A percentile compares a stretch with the other conserved stretches of the same genome.
These are phyloP conservation scores for Nymphalis io DNA, from an alignment of 1,140 invertebrate genomes.

Conservation along the genomic window DNA sequence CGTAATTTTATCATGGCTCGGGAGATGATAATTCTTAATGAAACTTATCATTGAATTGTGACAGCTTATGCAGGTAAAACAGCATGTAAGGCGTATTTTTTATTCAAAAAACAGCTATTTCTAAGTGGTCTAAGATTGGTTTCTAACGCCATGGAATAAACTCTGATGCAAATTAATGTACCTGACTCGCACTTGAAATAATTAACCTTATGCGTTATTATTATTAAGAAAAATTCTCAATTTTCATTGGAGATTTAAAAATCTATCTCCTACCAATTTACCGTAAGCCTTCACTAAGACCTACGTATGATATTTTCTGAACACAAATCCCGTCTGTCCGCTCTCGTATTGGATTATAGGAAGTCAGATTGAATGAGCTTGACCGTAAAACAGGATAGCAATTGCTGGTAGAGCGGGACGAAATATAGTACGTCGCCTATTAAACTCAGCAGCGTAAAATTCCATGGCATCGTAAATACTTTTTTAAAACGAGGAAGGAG, in stretches of 20 bases:
- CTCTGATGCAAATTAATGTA: no score
- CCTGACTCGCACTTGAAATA: not conserved
- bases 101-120: no score
- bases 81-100: no score
- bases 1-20: no score
- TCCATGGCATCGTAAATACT: slow-evolving; percentile 72
- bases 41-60: no score
- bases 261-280: slow-evolving; percentile 50
- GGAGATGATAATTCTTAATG: no score
- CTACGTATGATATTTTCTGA: slow-evolving; percentile 58
- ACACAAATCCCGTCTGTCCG: slow-evolving; percentile 61
- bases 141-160: no score
- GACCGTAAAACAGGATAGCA: slow-evolving; percentile 51
- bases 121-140: no score
- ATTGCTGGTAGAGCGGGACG: slow-evolving; percentile 48
- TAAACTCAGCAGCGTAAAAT: slow-evolving; percentile 72
- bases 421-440: slow-evolving; percentile 48
- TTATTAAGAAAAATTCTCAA: not conserved
- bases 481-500: slow-evolving; percentile 56
- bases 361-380: slow-evolving; percentile 63
- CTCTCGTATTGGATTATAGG: slow-evolving; percentile 68
- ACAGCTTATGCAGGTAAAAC: no score
- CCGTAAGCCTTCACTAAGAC: slow-evolving; percentile 50
- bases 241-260: slow-evolving; percentile 19
- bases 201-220: not conserved